Evolutionary conservation across 2,888 invertebrate genomes (phyloP), one percentile per base, ranked within the genome.

Genomic region (Thecocarcelia acutangulata): DNA sequence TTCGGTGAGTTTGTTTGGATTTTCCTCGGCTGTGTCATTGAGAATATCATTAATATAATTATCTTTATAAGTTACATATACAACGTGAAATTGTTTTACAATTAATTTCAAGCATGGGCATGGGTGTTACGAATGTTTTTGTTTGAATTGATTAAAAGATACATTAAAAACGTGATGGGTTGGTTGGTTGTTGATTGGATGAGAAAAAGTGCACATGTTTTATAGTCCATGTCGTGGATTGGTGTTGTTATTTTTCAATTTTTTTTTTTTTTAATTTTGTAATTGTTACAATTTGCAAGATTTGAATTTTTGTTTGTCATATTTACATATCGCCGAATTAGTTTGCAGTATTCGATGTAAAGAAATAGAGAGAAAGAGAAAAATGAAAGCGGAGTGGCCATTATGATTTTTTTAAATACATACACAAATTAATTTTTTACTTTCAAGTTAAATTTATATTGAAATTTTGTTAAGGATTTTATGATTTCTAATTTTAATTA

Each of bases 41-140:
- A 96, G 93, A 83, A 96, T 95, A 91, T 96, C 96, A 89, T 95
- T 95, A 91, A 96, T 95, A 92, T 96, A 96, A 92, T 96, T 96
- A 96, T 86, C 92, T 80, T 83, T 78, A 58, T 37, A 50, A 59
- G 24, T 88, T 86, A 28, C 6, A 4, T 28, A 28, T 28, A 28
- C 3, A 28, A 28, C 28, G 6, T 28, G 6, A 56, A 17, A 46
- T 54, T 15, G 46, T 80, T n/a, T 50, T 42, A 2, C 11, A 33
- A 52, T 61, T 24, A 58, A 24, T 52, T 58, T 74, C 11, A 54
- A 42, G 63, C 48, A 56, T 64, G 42, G 15, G n/a, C n/a, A n/a
- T n/a, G 40, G 42, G 15, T 69, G 56, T 74, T 48, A 13, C 6
- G 52, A 9, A 52, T 58, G 33, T 56, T 21, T 44, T 44, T 15